These are phyloP conservation scores for Trichonephila clavipes DNA, from an alignment of 1,140 invertebrate genomes.

Conservation along the genomic window DNA sequence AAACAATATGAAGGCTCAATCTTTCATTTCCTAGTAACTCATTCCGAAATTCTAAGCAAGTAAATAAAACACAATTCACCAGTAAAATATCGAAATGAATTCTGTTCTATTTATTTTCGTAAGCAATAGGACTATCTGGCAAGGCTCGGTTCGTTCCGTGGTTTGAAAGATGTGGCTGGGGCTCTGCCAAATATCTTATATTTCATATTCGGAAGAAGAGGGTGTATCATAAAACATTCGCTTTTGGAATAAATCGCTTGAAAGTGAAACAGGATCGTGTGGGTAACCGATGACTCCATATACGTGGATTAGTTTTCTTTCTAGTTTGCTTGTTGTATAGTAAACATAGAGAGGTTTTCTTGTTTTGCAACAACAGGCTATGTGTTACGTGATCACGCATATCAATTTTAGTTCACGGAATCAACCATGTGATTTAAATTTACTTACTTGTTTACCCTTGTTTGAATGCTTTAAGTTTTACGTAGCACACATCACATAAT, in stretches of 20 bases:
- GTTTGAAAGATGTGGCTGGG: conserved; percentile 19
- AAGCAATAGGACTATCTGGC: neutral
- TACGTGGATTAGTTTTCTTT: neutral
- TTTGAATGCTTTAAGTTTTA: too few species aligned
- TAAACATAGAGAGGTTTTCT: neutral
- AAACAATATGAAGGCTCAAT: conserved; percentile 42
- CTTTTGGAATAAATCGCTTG: conserved; percentile 9
- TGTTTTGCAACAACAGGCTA: neutral
- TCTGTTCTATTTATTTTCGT: conserved; percentile 10
- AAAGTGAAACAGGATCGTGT: conserved; percentile 17
- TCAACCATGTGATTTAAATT: neutral
- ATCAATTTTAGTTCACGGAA: neutral
- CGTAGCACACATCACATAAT: too few species aligned
- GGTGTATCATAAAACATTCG: conserved; percentile 11
- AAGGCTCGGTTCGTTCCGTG: neutral
- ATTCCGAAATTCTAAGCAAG: conserved; percentile 8
- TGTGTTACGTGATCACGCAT: neutral
- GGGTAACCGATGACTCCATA: conserved; percentile 23
- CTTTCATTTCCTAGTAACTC: neutral
- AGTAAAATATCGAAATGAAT: conserved; percentile 15
- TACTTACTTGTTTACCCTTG: too few species aligned
- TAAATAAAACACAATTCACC: conserved; percentile 15
- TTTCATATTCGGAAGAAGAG: conserved; percentile 21
- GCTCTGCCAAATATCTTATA: conserved; percentile 35
- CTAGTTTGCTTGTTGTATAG: neutral